Evolutionary conservation across 2,888 invertebrate genomes (phyloP).

Genomic region (Caenorhabditis sulstoni): DNA sequence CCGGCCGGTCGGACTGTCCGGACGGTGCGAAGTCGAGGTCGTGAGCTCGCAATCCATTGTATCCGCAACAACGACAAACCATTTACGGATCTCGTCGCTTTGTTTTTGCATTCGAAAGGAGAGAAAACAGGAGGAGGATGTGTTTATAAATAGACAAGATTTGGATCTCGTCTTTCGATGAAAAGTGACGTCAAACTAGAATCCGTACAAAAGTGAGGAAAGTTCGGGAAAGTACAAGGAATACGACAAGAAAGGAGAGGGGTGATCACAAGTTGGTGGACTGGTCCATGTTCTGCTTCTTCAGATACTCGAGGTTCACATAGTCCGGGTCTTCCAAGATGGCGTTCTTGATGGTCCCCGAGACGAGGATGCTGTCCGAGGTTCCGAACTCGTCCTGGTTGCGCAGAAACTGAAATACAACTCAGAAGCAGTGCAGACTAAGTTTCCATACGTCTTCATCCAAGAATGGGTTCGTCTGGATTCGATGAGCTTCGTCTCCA

Average conservation of each 20-base stretch:
- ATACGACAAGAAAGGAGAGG: neutral
- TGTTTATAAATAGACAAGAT: conserved; percentile 41
- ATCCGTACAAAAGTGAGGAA: conserved; percentile 52
- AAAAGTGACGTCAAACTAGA: conserved; percentile 47
- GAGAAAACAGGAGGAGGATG: conserved; percentile 22
- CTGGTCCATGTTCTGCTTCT: conserved; percentile 58
- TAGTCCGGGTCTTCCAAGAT: conserved; percentile 62
- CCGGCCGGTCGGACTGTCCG: conserved; percentile 17
- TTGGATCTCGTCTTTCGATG: conserved; percentile 11
- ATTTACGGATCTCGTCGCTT: conserved; percentile 52
- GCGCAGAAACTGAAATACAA: conserved; percentile 49
- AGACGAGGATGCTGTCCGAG: conserved; percentile 62
- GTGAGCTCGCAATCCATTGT: conserved; percentile 53
- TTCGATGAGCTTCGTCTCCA: conserved; percentile 6
- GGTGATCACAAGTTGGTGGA: conserved; percentile 53
- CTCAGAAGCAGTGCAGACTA: too few relatives aligned
- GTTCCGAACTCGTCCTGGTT: conserved; percentile 58
- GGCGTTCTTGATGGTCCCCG: conserved; percentile 49
- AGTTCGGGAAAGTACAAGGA: neutral
- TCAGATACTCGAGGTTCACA: conserved; percentile 65
- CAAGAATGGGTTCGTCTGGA: conserved; percentile 50
- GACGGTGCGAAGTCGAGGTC: conserved; percentile 44
- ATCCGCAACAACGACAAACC: conserved; percentile 28
- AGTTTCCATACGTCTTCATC: conserved; percentile 50
- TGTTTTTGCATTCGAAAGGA: conserved; percentile 30